Percentiles rank a stretch among this genome's conserved stretches.
Evolutionary conservation across 1,140 invertebrate genomes (phyloP).

Genomic region (Eumeta japonica): DNA sequence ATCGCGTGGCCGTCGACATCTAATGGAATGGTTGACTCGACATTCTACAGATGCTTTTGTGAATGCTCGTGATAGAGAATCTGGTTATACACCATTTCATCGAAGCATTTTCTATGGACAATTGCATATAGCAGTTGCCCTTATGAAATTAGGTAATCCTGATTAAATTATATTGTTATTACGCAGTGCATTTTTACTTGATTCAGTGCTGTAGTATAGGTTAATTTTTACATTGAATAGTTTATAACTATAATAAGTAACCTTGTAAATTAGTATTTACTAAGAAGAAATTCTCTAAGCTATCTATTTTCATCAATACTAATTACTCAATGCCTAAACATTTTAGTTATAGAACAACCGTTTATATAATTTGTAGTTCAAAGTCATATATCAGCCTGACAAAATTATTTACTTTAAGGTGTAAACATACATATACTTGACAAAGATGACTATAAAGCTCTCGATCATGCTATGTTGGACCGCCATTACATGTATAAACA

Average conservation of each 20-base stretch:
- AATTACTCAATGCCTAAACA: too few relatives aligned
- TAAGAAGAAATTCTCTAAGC: too few relatives aligned
- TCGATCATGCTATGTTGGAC: slow-evolving; percentile 49
- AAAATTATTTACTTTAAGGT: slow-evolving; percentile 24
- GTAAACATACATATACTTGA: slow-evolving; percentile 48
- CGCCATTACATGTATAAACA: slow-evolving; percentile 43
- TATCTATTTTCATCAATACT: too few relatives aligned
- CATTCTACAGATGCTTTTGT: slow-evolving; percentile 59
- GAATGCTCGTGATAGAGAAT: slow-evolving; percentile 67
- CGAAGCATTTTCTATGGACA: slow-evolving; percentile 76
- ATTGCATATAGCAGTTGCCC: too few relatives aligned
- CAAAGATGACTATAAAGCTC: slow-evolving; percentile 48
- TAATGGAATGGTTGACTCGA: slow-evolving; percentile 68
- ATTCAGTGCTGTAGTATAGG: too few relatives aligned
- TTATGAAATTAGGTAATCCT: slow-evolving; percentile 61
- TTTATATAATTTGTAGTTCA: too few relatives aligned
- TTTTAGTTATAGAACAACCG: too few relatives aligned
- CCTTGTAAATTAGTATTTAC: too few relatives aligned
- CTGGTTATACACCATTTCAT: slow-evolving; percentile 74
- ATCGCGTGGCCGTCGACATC: slow-evolving; percentile 62
- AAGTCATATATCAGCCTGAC: too few relatives aligned
- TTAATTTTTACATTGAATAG: too few relatives aligned
- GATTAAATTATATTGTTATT: background rate
- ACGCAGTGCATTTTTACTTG: too few relatives aligned
- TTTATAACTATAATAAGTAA: too few relatives aligned